These are phyloP conservation scores for Trilocha varians DNA, from an alignment of 2,888 invertebrate genomes.

Conservation along the genomic window DNA sequence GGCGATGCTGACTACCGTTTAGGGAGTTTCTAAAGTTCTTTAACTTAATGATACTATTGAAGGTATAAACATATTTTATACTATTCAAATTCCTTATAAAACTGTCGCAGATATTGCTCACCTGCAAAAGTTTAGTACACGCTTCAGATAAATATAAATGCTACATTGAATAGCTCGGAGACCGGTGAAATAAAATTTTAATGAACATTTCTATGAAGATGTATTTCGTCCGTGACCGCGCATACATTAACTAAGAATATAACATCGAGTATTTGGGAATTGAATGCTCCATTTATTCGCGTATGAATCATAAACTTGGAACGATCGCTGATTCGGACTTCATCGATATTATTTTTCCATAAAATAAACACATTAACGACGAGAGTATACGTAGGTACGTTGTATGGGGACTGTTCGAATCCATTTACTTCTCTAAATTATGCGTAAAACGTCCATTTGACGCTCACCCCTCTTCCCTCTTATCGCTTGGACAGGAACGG, in stretches of 20 bases:
- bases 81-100: too few species aligned
- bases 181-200: not conserved
- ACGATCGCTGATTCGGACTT: not conserved
- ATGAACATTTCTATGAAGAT: not conserved
- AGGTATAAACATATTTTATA: too few species aligned
- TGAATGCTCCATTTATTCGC: not conserved
- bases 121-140: too few species aligned
- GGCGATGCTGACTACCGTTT: too few species aligned
- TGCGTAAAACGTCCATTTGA: slow-evolving; percentile 76
- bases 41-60: too few species aligned
- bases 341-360: slow-evolving; percentile 6
- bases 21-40: too few species aligned
- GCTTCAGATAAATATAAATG: not conserved
- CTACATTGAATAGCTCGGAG: not conserved
- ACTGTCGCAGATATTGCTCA: too few species aligned
- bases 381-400: slow-evolving; percentile 50
- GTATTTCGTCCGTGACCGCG: not conserved
- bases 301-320: not conserved
- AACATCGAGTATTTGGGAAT: not conserved
- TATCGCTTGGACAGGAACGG: slow-evolving; percentile 72
- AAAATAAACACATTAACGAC: slow-evolving; percentile 29
- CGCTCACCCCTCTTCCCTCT: slow-evolving; percentile 71
- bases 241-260: not conserved
- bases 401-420: slow-evolving; percentile 69
- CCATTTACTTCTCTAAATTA: slow-evolving; percentile 75